A percentile compares a stretch with the other conserved stretches of the same genome.
Evolutionary conservation across 2,888 invertebrate genomes (phyloP).

Genomic region (Temnothorax ravouxi): DNA sequence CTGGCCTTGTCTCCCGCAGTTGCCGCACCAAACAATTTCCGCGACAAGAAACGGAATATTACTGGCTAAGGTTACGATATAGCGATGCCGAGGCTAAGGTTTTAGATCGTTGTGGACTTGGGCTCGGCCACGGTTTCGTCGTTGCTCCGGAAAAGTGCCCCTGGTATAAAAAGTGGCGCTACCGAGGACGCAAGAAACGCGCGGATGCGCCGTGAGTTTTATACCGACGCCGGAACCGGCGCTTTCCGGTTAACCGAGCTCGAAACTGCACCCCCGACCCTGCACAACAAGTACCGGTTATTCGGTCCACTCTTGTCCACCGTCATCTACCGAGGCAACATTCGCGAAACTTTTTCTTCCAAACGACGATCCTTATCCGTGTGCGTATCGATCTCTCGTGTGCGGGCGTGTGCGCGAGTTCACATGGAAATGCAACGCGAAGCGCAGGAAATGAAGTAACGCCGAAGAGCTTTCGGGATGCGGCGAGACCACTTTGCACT

Average conservation of each 20-base stretch:
- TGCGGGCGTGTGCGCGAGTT: background rate
- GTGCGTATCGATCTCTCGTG: no score
- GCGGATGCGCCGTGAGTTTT: conserved; percentile 64
- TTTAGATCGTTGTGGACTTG: conserved; percentile 13
- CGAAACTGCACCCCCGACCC: conserved; percentile 69
- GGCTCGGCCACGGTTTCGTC: conserved; percentile 5
- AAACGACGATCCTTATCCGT: conserved; percentile 14
- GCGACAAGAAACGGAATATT: conserved; percentile 37
- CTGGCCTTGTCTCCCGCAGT: conserved; percentile 8
- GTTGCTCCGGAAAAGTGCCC: conserved; percentile 23
- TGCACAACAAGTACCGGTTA: conserved; percentile 68
- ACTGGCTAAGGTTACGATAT: background rate
- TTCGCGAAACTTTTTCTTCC: conserved; percentile 72
- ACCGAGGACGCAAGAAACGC: conserved; percentile 59
- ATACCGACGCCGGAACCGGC: conserved; percentile 68
- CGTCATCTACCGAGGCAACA: conserved; percentile 50
- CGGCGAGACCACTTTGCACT: conserved; percentile 51
- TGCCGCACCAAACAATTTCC: background rate
- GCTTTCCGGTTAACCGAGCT: conserved; percentile 78
- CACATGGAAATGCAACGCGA: conserved; percentile 52
- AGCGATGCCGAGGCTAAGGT: conserved; percentile 23
- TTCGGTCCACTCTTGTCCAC: conserved; percentile 70
- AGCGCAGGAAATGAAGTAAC: conserved; percentile 64
- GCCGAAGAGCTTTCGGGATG: conserved; percentile 59
- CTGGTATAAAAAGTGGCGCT: conserved; percentile 50